phyloP scores from a whole-genome alignment of 2,888 invertebrate species.

The Andrena praecox region DNA sequence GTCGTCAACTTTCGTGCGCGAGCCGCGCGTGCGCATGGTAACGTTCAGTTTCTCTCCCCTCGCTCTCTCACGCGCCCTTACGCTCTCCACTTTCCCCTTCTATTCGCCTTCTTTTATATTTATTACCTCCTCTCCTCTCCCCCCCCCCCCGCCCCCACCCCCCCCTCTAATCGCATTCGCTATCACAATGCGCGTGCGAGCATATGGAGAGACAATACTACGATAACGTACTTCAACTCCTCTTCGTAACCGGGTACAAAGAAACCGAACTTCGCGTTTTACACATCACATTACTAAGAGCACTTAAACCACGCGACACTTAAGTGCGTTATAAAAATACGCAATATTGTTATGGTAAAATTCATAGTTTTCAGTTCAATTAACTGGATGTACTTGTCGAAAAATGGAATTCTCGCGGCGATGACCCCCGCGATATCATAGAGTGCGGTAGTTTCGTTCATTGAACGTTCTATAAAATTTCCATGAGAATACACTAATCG shows the following conservation, averaged over 20 bases:
- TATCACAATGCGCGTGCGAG: conserved; percentile 57
- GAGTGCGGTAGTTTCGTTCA: conserved; percentile 94
- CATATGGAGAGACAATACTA: conserved; percentile 47
- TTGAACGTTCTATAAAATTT: conserved; percentile 95
- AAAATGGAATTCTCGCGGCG: conserved; percentile 61
- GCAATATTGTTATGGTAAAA: conserved; percentile 73
- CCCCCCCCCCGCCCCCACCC: not conserved
- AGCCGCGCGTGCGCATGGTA: conserved; percentile 46
- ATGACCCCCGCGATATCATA: conserved; percentile 87
- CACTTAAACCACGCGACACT: conserved; percentile 73
- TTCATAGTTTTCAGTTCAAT: conserved; percentile 67
- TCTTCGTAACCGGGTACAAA: conserved; percentile 57
- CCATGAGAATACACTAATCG: conserved; percentile 93
- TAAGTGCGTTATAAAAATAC: conserved; percentile 74
- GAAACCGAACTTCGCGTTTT: conserved; percentile 66
- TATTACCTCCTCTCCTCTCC: conserved; percentile 10
- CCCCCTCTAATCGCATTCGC: conserved; percentile 9
- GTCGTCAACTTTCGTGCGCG: conserved; percentile 55
- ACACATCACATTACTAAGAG: conserved; percentile 76
- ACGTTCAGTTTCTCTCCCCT: conserved; percentile 19
- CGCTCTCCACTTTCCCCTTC: conserved; percentile 7
- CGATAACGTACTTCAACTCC: conserved; percentile 45
- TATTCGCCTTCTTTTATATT: conserved; percentile 4
- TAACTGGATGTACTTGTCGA: conserved; percentile 63
- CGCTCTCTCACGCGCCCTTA: conserved; percentile 18